A percentile compares a stretch with the other conserved stretches of the same genome.
phyloP scores from a whole-genome alignment of 2,888 invertebrate genomes.

The Amiota mariae region DNA sequence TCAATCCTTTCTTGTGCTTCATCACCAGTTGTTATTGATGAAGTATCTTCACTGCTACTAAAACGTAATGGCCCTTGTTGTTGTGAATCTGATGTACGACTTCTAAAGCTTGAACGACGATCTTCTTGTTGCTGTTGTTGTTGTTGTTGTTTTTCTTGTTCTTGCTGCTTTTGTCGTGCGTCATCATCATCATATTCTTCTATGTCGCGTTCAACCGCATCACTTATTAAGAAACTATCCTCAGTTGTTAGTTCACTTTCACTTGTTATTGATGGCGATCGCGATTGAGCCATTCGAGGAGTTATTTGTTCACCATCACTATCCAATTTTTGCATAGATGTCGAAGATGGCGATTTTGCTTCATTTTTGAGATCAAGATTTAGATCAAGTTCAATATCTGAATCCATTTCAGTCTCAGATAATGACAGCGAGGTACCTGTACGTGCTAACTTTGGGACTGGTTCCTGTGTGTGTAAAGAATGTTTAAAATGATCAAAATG shows the following conservation, averaged over 20 bases:
- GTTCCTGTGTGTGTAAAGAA: slow-evolving; percentile 63
- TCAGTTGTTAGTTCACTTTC: neutral
- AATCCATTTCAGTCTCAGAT: slow-evolving; percentile 88
- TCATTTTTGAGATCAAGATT: slow-evolving; percentile 53
- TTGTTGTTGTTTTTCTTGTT: neutral
- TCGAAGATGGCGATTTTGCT: neutral
- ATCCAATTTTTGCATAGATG: neutral
- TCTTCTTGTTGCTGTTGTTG: too few species aligned
- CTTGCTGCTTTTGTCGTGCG: neutral
- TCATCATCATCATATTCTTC: neutral
- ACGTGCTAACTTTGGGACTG: slow-evolving; percentile 75
- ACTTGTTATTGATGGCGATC: neutral
- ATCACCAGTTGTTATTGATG: slow-evolving; percentile 1
- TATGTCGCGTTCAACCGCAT: too few species aligned
- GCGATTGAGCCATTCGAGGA: neutral
- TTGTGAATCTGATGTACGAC: neutral
- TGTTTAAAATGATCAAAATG: neutral
- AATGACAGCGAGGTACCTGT: slow-evolving; percentile 86
- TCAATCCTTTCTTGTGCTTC: neutral
- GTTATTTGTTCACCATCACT: too few species aligned
- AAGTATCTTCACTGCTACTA: neutral
- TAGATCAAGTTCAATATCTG: slow-evolving; percentile 75
- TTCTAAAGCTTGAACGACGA: neutral
- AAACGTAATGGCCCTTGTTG: neutral
- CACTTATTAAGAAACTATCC: neutral